Conservation (phyloP, 2,888 invertebrate species). For the Lasioglossum oenotherae region DNA sequence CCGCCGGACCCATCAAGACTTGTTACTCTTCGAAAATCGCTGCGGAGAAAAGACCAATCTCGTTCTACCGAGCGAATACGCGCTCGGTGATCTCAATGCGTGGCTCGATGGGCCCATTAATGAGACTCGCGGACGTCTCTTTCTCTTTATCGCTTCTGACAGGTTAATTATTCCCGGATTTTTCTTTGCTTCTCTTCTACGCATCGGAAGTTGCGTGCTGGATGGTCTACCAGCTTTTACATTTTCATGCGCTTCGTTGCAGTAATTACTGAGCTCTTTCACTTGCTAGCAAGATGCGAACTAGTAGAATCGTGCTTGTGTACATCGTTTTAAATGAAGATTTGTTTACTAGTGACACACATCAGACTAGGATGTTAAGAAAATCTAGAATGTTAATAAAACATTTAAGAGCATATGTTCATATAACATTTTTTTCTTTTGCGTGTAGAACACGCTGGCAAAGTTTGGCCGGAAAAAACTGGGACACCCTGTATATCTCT, state of each 20-base stretch:
- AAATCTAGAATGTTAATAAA: too few species aligned
- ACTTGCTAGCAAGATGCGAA: background rate
- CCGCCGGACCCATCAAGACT: constrained; percentile 3
- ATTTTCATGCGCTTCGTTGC: background rate
- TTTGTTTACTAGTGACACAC: background rate
- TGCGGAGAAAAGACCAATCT: background rate
- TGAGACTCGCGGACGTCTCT: background rate
- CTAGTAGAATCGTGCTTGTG: background rate
- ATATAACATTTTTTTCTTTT: too few species aligned
- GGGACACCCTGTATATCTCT: too few species aligned
- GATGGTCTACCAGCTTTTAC: background rate
- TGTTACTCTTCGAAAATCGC: background rate
- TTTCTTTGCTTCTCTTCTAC: background rate
- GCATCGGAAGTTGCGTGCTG: background rate
- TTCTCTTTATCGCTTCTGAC: background rate
- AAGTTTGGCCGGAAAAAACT: too few species aligned
- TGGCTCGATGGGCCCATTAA: background rate
- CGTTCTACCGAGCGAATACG: background rate
- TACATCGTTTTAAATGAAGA: background rate
- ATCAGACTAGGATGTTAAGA: background rate
- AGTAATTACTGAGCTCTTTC: background rate
- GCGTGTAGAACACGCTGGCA: too few species aligned
- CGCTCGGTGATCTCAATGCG: constrained; percentile 4
- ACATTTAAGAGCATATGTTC: too few species aligned
- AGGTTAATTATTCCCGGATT: background rate